Evolutionary conservation across 1,140 invertebrate genomes (phyloP).

Genomic region (Trichonephila clavata): DNA sequence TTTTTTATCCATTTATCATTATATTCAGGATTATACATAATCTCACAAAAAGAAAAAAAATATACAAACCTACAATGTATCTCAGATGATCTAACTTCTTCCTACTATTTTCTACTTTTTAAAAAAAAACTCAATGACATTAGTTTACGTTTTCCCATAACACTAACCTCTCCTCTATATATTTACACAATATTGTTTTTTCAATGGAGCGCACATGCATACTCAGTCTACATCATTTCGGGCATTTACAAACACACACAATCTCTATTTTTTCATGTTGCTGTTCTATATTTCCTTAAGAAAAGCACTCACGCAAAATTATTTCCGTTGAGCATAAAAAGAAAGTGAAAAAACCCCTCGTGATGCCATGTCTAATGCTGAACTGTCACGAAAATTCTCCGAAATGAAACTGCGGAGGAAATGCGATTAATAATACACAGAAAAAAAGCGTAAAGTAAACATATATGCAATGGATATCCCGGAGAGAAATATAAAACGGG

Average conservation of each 20-base stretch:
- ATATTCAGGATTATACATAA: too few relatives aligned
- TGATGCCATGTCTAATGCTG: background rate
- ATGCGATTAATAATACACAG: background rate
- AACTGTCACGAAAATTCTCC: constrained; percentile 8
- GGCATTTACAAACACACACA: background rate
- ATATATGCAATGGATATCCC: background rate
- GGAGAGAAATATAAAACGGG: background rate
- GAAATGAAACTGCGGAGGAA: constrained; percentile 25
- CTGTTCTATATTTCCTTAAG: constrained; percentile 1
- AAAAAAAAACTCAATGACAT: background rate
- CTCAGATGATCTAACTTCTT: background rate
- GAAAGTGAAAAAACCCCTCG: background rate
- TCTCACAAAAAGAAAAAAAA: background rate
- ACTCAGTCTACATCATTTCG: background rate
- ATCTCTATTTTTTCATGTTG: background rate
- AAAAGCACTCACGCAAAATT: background rate
- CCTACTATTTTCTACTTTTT: background rate
- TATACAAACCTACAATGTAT: background rate
- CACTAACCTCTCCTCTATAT: background rate
- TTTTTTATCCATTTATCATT: too few relatives aligned
- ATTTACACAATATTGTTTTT: background rate
- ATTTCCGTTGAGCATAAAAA: background rate
- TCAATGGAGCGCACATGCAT: too few relatives aligned
- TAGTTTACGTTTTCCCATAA: constrained; percentile 7
- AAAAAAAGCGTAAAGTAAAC: background rate